Conservation (phyloP, 2,113 vertebrate species). For the Fulmarus glacialis region DNA sequence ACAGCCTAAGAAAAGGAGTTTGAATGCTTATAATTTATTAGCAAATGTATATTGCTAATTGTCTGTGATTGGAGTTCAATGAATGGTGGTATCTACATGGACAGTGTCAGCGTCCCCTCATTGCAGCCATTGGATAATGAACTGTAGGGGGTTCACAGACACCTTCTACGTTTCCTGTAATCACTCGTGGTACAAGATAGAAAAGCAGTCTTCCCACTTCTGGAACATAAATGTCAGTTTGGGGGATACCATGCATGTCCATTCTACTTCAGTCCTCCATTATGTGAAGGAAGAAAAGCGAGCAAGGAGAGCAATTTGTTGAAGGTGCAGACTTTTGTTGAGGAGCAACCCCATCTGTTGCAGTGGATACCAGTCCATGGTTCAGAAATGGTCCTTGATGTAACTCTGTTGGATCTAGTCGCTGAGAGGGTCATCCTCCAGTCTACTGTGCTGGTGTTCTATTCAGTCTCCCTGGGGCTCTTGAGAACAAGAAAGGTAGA, state of each 20-base stretch:
- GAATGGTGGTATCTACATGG: neutral
- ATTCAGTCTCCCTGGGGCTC: neutral
- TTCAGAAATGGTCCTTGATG: neutral
- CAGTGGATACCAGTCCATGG: neutral
- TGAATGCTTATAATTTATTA: neutral
- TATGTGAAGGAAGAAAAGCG: neutral
- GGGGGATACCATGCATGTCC: neutral
- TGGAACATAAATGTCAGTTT: neutral
- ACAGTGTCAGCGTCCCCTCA: neutral
- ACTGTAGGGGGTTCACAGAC: neutral
- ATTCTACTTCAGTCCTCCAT: neutral
- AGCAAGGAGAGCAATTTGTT: neutral
- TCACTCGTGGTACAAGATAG: neutral
- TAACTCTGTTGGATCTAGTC: neutral
- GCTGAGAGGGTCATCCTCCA: neutral
- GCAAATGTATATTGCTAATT: neutral
- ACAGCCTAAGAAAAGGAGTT: neutral
- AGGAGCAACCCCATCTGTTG: neutral
- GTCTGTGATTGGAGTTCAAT: neutral
- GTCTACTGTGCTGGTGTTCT: neutral
- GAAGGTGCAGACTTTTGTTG: neutral
- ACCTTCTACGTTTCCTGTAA: neutral
- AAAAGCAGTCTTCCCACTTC: neutral
- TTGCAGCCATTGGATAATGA: neutral
- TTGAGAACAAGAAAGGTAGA: neutral